Conservation (phyloP, 2,888 invertebrate species). For the Tenthredo mesomela region DNA sequence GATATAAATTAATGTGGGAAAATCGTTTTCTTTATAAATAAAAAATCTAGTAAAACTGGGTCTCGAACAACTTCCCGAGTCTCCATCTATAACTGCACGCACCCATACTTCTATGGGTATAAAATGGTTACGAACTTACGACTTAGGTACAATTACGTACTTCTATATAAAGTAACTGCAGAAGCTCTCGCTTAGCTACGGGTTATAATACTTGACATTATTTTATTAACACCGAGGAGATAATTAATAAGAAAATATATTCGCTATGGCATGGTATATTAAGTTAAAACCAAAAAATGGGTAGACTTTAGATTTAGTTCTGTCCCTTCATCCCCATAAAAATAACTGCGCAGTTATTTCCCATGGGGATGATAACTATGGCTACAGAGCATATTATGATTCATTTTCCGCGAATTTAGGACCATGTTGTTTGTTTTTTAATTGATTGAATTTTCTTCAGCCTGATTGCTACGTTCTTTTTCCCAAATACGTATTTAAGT, state of each 20-base stretch:
- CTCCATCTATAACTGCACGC: not conserved
- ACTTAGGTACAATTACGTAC: slow-evolving; percentile 16
- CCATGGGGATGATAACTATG: not conserved
- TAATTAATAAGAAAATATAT: not conserved
- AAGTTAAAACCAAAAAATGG: not conserved
- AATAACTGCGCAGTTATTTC: no score
- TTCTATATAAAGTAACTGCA: slow-evolving; percentile 35
- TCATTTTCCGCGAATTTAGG: not conserved
- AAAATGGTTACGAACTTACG: not conserved
- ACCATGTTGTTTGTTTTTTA: not conserved
- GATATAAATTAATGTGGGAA: slow-evolving; percentile 28
- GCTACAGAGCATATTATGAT: not conserved
- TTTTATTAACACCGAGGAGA: not conserved
- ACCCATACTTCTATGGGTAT: not conserved
- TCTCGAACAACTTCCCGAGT: slow-evolving; percentile 28
- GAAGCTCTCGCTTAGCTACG: not conserved
- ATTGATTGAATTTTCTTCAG: not conserved
- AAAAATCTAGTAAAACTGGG: not conserved
- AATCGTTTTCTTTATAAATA: slow-evolving; percentile 11
- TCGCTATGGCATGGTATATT: not conserved
- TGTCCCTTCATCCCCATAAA: not conserved
- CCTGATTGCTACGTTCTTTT: not conserved
- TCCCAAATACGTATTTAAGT: no score
- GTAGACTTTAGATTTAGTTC: not conserved
- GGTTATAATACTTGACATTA: not conserved